Evolutionary conservation across 2,888 invertebrate genomes (phyloP).

Genomic region (Drosophila buzzatii): DNA sequence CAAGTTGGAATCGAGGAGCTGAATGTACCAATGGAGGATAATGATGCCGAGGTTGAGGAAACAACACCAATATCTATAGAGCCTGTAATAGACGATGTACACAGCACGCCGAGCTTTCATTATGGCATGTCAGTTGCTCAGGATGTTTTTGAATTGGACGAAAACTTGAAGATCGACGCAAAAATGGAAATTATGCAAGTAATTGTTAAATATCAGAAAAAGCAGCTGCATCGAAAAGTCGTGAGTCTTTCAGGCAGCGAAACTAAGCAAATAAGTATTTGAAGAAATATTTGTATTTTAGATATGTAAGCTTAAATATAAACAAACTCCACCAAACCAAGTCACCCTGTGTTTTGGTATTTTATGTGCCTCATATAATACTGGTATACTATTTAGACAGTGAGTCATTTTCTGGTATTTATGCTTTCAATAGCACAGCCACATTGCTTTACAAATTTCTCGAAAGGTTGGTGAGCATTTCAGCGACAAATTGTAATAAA

Average conservation of each 20-base stretch:
- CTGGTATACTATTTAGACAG: neutral
- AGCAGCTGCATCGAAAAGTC: constrained; percentile 45
- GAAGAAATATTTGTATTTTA: neutral
- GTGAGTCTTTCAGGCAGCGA: constrained; percentile 38
- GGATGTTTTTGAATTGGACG: constrained; percentile 53
- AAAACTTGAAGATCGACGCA: constrained; percentile 49
- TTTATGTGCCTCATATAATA: neutral
- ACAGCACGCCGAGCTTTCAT: constrained; percentile 43
- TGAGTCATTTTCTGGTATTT: constrained; percentile 10
- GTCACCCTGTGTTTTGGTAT: constrained; percentile 23
- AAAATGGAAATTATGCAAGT: constrained; percentile 60
- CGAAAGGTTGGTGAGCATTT: constrained; percentile 38
- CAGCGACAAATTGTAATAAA: constrained; percentile 27
- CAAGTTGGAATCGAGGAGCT: constrained; percentile 45
- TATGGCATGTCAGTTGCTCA: constrained; percentile 57
- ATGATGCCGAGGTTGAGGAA: constrained; percentile 47
- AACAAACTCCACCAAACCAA: constrained; percentile 2
- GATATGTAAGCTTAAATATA: neutral
- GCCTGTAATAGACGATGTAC: constrained; percentile 28
- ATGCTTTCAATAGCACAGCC: neutral
- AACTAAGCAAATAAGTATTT: neutral
- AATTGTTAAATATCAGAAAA: constrained; percentile 55
- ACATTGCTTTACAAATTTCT: constrained; percentile 25
- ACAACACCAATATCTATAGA: constrained; percentile 36
- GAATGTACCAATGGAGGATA: constrained; percentile 45